These are phyloP conservation scores for Staurois parvus DNA, from an alignment of 2,797 vertebrate species.

Conservation along the genomic window DNA sequence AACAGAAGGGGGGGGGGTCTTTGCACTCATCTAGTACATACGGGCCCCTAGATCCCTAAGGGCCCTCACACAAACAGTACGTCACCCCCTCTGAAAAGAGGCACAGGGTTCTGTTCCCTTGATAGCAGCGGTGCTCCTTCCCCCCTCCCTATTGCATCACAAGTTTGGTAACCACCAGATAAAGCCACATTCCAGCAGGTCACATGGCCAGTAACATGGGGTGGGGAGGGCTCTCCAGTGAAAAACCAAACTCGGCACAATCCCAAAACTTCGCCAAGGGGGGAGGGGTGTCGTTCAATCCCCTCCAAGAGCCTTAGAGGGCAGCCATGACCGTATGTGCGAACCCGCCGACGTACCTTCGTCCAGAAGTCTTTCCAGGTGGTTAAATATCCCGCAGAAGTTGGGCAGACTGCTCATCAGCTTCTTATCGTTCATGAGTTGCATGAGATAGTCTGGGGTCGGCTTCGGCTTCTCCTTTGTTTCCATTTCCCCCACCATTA, in stretches of 20 bases:
- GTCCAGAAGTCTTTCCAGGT: conserved; percentile 95
- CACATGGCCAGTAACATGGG: conserved; percentile 47
- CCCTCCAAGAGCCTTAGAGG: no score
- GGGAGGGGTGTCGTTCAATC: no score
- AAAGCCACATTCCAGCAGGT: conserved; percentile 52
- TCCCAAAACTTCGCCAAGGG: conserved; percentile 12
- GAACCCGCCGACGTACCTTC: conserved; percentile 81
- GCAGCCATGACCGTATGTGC: no score
- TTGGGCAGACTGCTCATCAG: conserved; percentile 97
- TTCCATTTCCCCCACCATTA: conserved; percentile 91
- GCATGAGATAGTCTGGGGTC: conserved; percentile 98
- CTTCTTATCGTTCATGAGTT: conserved; percentile 98
- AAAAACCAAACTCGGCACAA: conserved; percentile 27
- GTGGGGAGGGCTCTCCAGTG: conserved; percentile 21
- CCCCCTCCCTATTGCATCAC: conserved; percentile 37
- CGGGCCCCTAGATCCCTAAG: no score
- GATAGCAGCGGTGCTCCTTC: neutral
- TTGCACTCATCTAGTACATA: no score
- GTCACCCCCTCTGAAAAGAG: neutral
- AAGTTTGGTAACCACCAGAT: conserved; percentile 46
- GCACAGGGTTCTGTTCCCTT: neutral
- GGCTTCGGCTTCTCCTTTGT: conserved; percentile 97
- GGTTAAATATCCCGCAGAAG: conserved; percentile 95
- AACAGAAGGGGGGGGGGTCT: no score
- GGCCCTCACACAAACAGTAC: no score